phyloP scores from a whole-genome alignment of 2,797 vertebrate species.

The Gadopsis marmoratus region DNA sequence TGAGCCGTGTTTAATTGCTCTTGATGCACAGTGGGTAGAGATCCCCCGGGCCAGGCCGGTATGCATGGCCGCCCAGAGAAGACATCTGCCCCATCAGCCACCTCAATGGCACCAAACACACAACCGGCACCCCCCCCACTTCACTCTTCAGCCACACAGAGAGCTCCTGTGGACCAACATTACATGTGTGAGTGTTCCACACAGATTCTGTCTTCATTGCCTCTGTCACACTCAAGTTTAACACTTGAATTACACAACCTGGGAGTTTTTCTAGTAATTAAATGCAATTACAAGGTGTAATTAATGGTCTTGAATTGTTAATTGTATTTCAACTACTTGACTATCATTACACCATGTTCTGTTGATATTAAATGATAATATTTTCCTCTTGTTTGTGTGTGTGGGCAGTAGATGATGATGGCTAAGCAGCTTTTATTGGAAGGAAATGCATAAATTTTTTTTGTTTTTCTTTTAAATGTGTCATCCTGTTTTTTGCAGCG shows the following conservation, averaged over 20 bases:
- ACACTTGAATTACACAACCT: constrained; percentile 54
- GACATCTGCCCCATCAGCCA: constrained; percentile 70
- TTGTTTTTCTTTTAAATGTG: too few species aligned
- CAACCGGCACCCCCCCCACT: not conserved
- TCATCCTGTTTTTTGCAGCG: not conserved
- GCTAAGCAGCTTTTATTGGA: constrained; percentile 8
- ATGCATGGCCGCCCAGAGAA: constrained; percentile 69
- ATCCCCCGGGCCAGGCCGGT: constrained; percentile 65
- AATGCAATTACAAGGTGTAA: constrained; percentile 45
- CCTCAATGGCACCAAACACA: constrained; percentile 62
- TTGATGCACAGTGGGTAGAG: constrained; percentile 68
- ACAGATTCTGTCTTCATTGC: constrained; percentile 42
- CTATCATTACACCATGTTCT: constrained; percentile 10
- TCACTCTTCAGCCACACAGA: constrained; percentile 25
- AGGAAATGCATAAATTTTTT: constrained; percentile 2
- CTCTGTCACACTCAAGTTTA: constrained; percentile 46
- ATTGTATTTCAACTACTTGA: constrained; percentile 24
- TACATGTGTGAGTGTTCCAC: constrained; percentile 57
- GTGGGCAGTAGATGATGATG: not conserved
- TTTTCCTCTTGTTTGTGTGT: not conserved
- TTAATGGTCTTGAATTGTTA: constrained; percentile 50
- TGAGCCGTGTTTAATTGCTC: constrained; percentile 75
- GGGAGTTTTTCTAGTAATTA: constrained; percentile 50
- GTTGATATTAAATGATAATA: not conserved
- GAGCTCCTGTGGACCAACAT: constrained; percentile 46